Evolutionary conservation across 2,888 invertebrate species (phyloP), one percentile per base, ranked within the genome.

Genomic region (Tipula helvola): DNA sequence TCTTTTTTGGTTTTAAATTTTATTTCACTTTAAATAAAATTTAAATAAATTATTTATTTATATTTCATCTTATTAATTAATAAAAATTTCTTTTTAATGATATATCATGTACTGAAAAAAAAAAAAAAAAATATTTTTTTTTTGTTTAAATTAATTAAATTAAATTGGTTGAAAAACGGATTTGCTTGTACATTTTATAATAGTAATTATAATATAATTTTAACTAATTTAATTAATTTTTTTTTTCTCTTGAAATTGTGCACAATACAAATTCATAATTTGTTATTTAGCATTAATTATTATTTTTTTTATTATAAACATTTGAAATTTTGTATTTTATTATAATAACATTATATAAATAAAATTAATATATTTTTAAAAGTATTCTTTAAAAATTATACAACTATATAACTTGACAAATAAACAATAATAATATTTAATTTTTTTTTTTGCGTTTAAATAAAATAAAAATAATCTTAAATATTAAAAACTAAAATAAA

Each of bases 261-360:
- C 71, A 71, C 71, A 71, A 71, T 28, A 71, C 71, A 71, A 71
- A 71, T 71, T 71, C 28, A 71, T 28, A 71, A 71, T 28, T 71
- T 71, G 71, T 71, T 71, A 71, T 71, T 71, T 71, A 71, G 71
- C 71, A 71, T 71, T 71, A 71, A 71, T 71, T 71, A 71, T 71
- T 71, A 10, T 12, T 28, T 28, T 71, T 28, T 28, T 52, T 16
- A 71, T 71, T 28, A 57, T 57, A 57, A 57, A 57, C 5, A 57
- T 57, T 57, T 57, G 52, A 57, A 57, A 18, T 16, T 57, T 57
- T 57, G 52, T 57, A 16, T 57, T 57, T 41, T 44, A 10, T 57
- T 57, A 57, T 57, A 18, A 71, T 71, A 71, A 71, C 71, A 71
- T 71, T 71, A 71, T 28, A 28, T 71, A 71, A 71, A 71, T 71